A percentile compares a stretch with the other conserved stretches of the same genome.
phyloP scores from a whole-genome alignment of 1,140 invertebrate species.

The Euglossa dilemma region DNA sequence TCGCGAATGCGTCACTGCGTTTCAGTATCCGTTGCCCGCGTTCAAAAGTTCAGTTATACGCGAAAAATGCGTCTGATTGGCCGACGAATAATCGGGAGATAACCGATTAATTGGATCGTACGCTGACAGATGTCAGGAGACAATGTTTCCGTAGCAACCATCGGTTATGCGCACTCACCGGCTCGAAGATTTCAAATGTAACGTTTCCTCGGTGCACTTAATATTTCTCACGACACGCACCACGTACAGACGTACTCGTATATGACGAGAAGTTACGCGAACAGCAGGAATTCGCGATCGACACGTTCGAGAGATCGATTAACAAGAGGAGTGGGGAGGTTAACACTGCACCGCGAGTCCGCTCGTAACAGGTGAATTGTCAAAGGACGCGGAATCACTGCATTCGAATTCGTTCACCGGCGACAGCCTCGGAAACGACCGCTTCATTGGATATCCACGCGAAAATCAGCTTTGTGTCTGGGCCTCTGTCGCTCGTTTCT shows the following conservation, averaged over 20 bases:
- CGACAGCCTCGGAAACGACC: background rate
- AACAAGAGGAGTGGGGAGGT: too few relatives aligned
- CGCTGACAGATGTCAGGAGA: background rate
- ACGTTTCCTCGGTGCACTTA: background rate
- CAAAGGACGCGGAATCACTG: conserved; percentile 7
- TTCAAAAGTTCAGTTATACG: background rate
- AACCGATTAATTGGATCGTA: background rate
- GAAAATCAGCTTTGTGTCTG: background rate
- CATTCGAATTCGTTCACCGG: background rate
- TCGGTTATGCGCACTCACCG: background rate
- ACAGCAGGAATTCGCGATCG: conserved; percentile 4
- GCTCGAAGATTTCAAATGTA: background rate
- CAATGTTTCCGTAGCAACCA: background rate
- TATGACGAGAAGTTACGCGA: background rate
- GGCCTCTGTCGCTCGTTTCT: background rate
- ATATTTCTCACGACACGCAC: background rate
- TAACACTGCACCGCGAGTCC: background rate
- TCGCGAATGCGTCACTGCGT: background rate
- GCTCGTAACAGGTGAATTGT: conserved; percentile 48
- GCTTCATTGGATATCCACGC: background rate
- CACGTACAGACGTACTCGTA: background rate
- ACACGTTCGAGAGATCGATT: conserved; percentile 27
- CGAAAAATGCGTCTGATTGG: background rate
- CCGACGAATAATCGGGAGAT: background rate
- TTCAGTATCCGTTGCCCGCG: background rate